Evolutionary conservation across 1,140 invertebrate species (phyloP).

Genomic region (Pissodes strobi): DNA sequence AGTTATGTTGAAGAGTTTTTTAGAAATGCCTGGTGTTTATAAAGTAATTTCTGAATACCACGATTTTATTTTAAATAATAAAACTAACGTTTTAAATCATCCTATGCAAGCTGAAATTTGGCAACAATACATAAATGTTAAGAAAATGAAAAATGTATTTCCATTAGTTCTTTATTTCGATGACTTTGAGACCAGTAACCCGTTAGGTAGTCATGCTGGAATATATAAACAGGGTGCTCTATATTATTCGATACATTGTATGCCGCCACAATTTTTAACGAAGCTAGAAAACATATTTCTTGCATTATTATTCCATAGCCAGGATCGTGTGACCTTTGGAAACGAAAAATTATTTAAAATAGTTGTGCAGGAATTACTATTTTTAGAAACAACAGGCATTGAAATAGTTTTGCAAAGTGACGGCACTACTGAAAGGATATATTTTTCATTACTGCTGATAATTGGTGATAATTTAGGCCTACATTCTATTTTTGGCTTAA

Average conservation of each 20-base stretch:
- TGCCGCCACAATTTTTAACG: neutral
- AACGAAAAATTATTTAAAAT: constrained; percentile 4
- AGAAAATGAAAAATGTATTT: constrained; percentile 1
- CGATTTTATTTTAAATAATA: neutral
- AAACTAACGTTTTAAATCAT: neutral
- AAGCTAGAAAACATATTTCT: constrained; percentile 49
- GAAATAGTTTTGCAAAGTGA: no score
- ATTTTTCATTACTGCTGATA: no score
- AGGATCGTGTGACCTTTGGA: constrained; percentile 42
- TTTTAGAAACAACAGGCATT: neutral
- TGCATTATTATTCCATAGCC: constrained; percentile 41
- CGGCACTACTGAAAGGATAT: no score
- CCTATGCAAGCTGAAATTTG: neutral
- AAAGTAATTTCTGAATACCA: no score
- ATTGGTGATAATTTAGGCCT: no score
- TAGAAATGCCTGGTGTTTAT: no score
- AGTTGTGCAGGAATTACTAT: neutral
- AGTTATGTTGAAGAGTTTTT: no score
- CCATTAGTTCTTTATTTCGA: constrained; percentile 5
- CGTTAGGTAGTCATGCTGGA: neutral
- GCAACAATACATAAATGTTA: neutral
- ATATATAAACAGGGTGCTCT: constrained; percentile 10
- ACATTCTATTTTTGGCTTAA: no score
- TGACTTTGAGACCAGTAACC: constrained; percentile 11
- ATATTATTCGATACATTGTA: neutral